phyloP scores from a whole-genome alignment of 92 coral and sea anemone species.

The Epizoanthus illoricatus region DNA sequence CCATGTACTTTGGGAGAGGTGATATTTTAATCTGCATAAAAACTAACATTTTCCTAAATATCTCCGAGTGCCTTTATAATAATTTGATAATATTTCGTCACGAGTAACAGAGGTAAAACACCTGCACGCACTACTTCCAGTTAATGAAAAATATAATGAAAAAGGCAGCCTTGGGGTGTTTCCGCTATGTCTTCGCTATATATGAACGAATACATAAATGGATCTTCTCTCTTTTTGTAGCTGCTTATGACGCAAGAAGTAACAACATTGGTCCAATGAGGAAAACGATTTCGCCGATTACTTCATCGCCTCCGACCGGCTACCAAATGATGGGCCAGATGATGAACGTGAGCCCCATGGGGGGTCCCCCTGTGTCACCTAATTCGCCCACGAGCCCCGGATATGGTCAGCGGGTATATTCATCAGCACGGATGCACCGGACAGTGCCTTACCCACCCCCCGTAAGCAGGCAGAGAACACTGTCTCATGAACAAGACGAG shows the following conservation, averaged over 20 bases:
- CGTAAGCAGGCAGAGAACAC: constrained; percentile 64
- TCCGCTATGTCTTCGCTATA: neutral
- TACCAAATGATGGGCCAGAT: constrained; percentile 87
- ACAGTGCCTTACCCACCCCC: constrained; percentile 88
- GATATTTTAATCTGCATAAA: no score
- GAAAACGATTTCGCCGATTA: constrained; percentile 18
- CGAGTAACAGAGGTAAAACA: no score
- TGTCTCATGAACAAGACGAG: constrained; percentile 77
- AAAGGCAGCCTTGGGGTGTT: no score
- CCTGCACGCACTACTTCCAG: no score
- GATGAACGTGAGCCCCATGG: constrained; percentile 64
- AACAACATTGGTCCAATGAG: constrained; percentile 34
- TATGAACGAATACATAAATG: neutral
- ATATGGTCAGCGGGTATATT: constrained; percentile 95
- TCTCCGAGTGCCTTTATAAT: no score
- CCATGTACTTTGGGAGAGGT: no score
- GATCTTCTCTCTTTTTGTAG: neutral
- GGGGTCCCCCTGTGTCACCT: constrained; percentile 75
- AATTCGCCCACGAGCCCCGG: constrained; percentile 95
- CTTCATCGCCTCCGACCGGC: constrained; percentile 64
- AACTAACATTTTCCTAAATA: no score
- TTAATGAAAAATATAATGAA: no score
- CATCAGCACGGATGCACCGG: constrained; percentile 89
- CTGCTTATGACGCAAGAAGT: constrained; percentile 14
- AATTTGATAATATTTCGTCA: no score